phyloP scores from a whole-genome alignment of 2,888 invertebrate species.

The Imbricaverruca yamaguchii region DNA sequence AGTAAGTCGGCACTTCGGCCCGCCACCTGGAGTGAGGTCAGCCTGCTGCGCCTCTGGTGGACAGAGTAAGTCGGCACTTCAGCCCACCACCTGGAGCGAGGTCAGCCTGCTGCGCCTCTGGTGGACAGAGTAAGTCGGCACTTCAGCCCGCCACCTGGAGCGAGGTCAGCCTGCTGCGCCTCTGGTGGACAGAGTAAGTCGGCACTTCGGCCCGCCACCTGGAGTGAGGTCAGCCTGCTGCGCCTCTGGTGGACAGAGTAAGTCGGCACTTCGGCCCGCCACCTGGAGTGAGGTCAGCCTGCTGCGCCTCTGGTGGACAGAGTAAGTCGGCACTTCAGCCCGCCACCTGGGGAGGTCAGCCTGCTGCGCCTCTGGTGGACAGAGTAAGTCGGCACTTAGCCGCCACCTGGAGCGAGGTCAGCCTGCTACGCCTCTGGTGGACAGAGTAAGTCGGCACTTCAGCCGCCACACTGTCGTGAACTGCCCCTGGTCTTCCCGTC shows the following conservation, averaged over 20 bases:
- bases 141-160: conserved; percentile 95
- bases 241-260: conserved; percentile 81
- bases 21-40: conserved; percentile 88
- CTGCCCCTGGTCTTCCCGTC: too few species aligned
- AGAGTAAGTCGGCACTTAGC: conserved; percentile 50
- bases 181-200: conserved; percentile 73
- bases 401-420: conserved; percentile 88
- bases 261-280: conserved; percentile 59
- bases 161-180: conserved; percentile 71
- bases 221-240: conserved; percentile 79
- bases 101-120: conserved; percentile 74
- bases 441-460: conserved; percentile 48
- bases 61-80: conserved; percentile 52
- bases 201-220: conserved; percentile 81
- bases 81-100: conserved; percentile 93
- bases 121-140: conserved; percentile 64
- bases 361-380: conserved; percentile 90
- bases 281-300: conserved; percentile 87
- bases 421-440: conserved; percentile 84
- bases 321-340: conserved; percentile 50
- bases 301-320: conserved; percentile 83
- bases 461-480: too few species aligned
- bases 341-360: conserved; percentile 84
- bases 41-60: conserved; percentile 84
- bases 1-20: conserved; percentile 50